phyloP scores from a whole-genome alignment of 2,888 invertebrate species.

The Dorcus parallelipipedus region DNA sequence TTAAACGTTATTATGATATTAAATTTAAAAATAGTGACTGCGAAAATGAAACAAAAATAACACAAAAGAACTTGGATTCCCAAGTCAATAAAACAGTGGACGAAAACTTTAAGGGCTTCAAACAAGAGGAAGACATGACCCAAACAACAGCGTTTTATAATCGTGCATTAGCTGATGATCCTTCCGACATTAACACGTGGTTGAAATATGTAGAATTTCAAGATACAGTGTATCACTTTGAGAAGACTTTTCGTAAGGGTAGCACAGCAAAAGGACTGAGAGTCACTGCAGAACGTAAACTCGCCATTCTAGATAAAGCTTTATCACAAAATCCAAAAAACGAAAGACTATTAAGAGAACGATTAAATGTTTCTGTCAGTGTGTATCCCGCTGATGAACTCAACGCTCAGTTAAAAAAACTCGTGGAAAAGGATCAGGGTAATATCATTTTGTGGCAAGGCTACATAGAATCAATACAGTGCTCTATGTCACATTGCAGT shows the following conservation, averaged over 20 bases:
- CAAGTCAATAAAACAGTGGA: slow-evolving; percentile 9
- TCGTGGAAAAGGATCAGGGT: slow-evolving; percentile 52
- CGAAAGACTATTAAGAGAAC: slow-evolving; percentile 51
- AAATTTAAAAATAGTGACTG: slow-evolving; percentile 25
- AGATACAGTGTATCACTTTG: slow-evolving; percentile 49
- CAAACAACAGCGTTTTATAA: slow-evolving; percentile 55
- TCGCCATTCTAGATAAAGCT: slow-evolving; percentile 61
- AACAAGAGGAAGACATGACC: slow-evolving; percentile 52
- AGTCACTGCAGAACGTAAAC: slow-evolving; percentile 55
- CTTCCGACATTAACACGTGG: slow-evolving; percentile 57
- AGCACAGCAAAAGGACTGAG: slow-evolving; percentile 47
- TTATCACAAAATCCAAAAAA: slow-evolving; percentile 56
- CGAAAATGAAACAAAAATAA: slow-evolving; percentile 19
- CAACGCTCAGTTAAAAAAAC: slow-evolving; percentile 48
- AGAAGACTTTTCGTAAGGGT: slow-evolving; percentile 46
- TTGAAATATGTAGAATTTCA: slow-evolving; percentile 59
- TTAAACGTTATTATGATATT: slow-evolving; percentile 39
- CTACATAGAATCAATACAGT: slow-evolving; percentile 52
- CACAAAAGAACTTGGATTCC: slow-evolving; percentile 19
- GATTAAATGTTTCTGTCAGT: slow-evolving; percentile 49
- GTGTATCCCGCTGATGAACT: slow-evolving; percentile 60
- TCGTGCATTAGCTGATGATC: slow-evolving; percentile 50
- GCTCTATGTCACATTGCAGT: slow-evolving; percentile 62
- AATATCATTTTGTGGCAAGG: slow-evolving; percentile 54
- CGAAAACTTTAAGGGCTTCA: slow-evolving; percentile 32